phyloP scores from a whole-genome alignment of 1,140 invertebrate genomes.

The Apolygus lucorum region DNA sequence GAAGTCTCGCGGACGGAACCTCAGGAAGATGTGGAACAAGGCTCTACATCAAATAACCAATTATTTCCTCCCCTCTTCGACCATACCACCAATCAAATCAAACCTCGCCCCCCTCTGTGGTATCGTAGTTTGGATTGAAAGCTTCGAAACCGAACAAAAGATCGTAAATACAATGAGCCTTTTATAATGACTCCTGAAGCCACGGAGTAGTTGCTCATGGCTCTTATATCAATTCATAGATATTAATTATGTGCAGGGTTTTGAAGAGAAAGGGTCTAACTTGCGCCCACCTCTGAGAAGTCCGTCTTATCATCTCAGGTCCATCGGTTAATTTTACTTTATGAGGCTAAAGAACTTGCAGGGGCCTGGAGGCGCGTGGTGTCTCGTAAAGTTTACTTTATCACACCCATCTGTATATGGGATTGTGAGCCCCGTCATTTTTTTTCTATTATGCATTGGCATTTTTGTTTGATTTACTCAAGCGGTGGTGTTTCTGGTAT shows the following conservation, averaged over 20 bases:
- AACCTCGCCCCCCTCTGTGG: not conserved
- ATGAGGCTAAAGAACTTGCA: constrained; percentile 16
- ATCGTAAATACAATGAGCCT: not conserved
- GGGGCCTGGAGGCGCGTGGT: constrained; percentile 8
- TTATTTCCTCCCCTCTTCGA: not conserved
- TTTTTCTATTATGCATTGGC: constrained; percentile 15
- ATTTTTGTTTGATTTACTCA: constrained; percentile 13
- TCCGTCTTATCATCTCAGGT: constrained; percentile 15
- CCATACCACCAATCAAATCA: not conserved
- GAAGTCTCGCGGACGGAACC: not conserved
- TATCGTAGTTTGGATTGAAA: not conserved
- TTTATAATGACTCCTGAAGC: not conserved
- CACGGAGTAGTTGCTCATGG: constrained; percentile 6
- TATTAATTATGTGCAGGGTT: not conserved
- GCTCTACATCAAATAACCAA: not conserved
- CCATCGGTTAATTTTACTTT: constrained; percentile 16
- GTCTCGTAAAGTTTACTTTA: constrained; percentile 16
- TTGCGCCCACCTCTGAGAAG: constrained; percentile 10
- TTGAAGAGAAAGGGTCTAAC: constrained; percentile 7
- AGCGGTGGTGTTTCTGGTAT: not conserved
- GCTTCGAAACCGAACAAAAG: not conserved
- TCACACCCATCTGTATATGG: constrained; percentile 11
- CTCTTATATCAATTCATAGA: constrained; percentile 15
- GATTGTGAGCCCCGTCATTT: constrained; percentile 11
- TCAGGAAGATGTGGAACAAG: not conserved